Conservation (phyloP, 2,113 vertebrate species). For the Pterocles orientalis region DNA sequence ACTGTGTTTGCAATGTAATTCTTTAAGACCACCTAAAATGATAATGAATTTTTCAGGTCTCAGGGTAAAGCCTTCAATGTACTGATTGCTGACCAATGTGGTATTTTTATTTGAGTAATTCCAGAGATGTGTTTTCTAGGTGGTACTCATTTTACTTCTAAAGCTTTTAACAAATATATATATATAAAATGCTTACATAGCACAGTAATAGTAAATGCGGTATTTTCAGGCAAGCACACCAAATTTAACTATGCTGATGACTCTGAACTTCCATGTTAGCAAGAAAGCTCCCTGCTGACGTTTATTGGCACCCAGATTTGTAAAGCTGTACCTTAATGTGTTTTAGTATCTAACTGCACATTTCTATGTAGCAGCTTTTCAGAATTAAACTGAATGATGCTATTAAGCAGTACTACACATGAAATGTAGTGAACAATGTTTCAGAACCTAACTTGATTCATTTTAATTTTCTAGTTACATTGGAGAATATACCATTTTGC, state of each 20-base stretch:
- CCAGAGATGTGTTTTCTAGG: not conserved
- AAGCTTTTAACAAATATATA: constrained; percentile 3
- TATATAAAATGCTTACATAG: constrained; percentile 12
- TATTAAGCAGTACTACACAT: constrained; percentile 38
- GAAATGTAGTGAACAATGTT: constrained; percentile 30
- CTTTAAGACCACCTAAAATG: not conserved
- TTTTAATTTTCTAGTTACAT: constrained; percentile 25
- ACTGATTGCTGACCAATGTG: not conserved
- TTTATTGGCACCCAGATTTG: not conserved
- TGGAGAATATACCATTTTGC: constrained; percentile 37
- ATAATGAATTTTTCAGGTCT: not conserved
- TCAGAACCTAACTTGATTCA: constrained; percentile 36
- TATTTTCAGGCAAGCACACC: constrained; percentile 62
- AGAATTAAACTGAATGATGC: constrained; percentile 4
- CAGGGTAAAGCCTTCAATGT: not conserved
- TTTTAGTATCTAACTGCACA: constrained; percentile 17
- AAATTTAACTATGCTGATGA: constrained; percentile 20
- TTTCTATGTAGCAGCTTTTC: not conserved
- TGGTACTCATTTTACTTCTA: constrained; percentile 13
- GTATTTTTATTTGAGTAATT: not conserved
- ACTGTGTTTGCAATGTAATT: not conserved
- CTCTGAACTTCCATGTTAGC: not conserved
- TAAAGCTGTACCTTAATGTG: constrained; percentile 4
- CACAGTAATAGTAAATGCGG: constrained; percentile 34
- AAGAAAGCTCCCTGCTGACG: not conserved